Evolutionary conservation across 2,888 invertebrate genomes (phyloP), one percentile per base, ranked within the genome.

Genomic region (Suillia variegata): DNA sequence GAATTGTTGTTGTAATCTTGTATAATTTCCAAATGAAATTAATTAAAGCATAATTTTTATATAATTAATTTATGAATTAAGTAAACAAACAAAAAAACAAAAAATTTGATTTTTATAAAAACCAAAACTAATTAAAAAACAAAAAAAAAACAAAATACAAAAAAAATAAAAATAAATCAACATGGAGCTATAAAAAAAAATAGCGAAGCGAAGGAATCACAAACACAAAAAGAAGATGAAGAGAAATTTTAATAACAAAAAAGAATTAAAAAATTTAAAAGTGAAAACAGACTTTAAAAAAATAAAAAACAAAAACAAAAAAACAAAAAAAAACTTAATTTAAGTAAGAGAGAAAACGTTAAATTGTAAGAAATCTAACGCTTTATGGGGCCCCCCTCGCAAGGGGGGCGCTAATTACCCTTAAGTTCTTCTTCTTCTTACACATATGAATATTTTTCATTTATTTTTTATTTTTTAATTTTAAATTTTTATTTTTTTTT

Each of bases 1-100:
- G 64, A 66, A 64, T 64, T 62, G 62, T 63, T 57, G 60, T 64
- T 63, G 63, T 61, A 62, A 63, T 64, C 59, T 54, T 53, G 59
- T 55, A 55, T 58, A 58, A 54, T 61, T 61, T 63, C 58, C 60
- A 64, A 64, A 62, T 55, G 53, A 51, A 56, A 53, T 58, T 54
- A 55, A 50, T 50, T 48, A 33, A 65, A 50, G 49, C n/a, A n/a
- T n/a, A n/a, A n/a, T n/a, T 53, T 59, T 54, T 45, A 49, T 34
- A 52, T 31, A 48, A 57, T 57, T 54, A 61, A 57, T 24, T 59
- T 38, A 54, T 42, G 45, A 52, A 12, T 49, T 54, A 50, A 48
- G 18, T n/a, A 34, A 59, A 55, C 49, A 58, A 42, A 54, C n/a
- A 54, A 48, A n/a, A 42, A 50, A 53, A 21, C 54, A 42, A 61